Evolutionary conservation across 2,797 vertebrate genomes (phyloP).

Genomic region (Acrocephalus scirpaceus): DNA sequence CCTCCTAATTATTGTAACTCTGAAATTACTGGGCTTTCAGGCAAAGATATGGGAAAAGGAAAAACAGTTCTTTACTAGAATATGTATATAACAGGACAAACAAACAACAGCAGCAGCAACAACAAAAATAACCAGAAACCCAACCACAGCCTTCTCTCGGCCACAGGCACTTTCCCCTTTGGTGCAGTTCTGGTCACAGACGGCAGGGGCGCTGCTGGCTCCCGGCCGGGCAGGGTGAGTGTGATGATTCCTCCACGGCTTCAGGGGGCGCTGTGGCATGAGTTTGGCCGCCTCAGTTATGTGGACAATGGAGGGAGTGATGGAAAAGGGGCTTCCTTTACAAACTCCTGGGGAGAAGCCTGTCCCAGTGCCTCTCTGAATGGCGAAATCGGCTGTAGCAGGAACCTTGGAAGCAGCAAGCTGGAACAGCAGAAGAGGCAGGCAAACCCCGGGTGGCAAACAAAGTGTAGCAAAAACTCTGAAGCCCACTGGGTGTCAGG

Average conservation of each 20-base stretch:
- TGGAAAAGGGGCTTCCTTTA: fast-evolving
- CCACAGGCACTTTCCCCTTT: fast-evolving
- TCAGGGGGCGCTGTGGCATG: background rate
- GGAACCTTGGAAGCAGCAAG: background rate
- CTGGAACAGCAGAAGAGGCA: background rate
- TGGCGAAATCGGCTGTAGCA: background rate
- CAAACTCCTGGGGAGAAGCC: fast-evolving
- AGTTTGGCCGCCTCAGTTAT: fast-evolving
- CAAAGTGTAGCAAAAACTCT: background rate
- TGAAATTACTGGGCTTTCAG: background rate
- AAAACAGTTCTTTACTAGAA: background rate
- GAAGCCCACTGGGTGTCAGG: no score
- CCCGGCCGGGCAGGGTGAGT: fast-evolving
- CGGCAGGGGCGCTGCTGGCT: background rate
- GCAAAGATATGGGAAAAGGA: background rate
- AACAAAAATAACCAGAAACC: background rate
- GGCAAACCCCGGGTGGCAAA: fast-evolving
- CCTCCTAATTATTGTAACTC: background rate
- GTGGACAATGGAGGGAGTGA: fast-evolving
- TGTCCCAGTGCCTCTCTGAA: fast-evolving
- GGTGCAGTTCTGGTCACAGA: fast-evolving
- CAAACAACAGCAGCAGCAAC: background rate
- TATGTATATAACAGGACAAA: background rate
- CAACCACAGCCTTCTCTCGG: fast-evolving
- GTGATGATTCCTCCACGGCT: fast-evolving